These are phyloP conservation scores for Strix aluco DNA, from an alignment of 2,113 vertebrate genomes.

Conservation along the genomic window DNA sequence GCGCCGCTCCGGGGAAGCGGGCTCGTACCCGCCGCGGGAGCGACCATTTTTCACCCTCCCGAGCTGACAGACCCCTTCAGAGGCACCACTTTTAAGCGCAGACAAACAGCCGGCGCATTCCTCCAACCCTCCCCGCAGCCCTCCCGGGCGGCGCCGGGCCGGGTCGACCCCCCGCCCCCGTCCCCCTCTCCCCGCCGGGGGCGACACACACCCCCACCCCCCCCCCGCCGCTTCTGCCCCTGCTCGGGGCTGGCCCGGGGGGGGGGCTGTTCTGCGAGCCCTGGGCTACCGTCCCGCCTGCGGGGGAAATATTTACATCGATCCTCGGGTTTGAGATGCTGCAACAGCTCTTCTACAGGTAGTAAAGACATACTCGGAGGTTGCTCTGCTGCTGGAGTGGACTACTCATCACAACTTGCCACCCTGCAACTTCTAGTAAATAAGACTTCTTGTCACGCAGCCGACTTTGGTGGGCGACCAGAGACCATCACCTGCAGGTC, in stretches of 20 bases:
- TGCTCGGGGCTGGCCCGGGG: too few species aligned
- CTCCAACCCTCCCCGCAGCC: not conserved
- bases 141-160: too few species aligned
- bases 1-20: not conserved
- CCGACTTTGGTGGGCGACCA: not conserved
- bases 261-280: too few species aligned
- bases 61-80: conserved; percentile 28
- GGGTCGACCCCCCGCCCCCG: too few species aligned
- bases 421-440: not conserved
- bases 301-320: not conserved
- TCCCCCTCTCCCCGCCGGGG: not conserved
- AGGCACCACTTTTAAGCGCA: not conserved
- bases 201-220: not conserved
- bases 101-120: conserved; percentile 4
- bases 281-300: too few species aligned
- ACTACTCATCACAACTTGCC: not conserved
- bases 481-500: not conserved
- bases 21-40: conserved; percentile 32
- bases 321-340: not conserved
- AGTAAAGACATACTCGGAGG: not conserved
- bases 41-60: conserved; percentile 65
- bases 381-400: not conserved
- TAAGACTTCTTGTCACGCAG: accelerated
- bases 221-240: too few species aligned
- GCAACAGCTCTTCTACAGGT: not conserved